Base-by-base conservation (phyloP, 2,797 vertebrate species). In the Rachycentron canadum region DNA sequence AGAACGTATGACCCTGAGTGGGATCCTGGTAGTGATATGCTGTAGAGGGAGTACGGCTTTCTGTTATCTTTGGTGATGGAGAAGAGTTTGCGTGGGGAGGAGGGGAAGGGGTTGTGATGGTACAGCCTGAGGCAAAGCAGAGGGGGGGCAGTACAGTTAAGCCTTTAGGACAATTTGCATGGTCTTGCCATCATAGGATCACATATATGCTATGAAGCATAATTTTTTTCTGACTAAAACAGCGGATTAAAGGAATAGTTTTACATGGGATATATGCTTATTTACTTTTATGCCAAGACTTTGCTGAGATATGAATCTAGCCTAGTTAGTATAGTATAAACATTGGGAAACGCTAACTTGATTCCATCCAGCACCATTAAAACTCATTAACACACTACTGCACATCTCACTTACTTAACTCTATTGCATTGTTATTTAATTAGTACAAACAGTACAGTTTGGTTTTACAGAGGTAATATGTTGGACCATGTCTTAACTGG, bases 111-210 rank as follows among this genome's bases (percentile, higher is more conserved):
- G 67, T 17, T 63, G 38, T 23, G 69, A 30, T 53, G 28, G 26
- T 74, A 58, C 36, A 71, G 65, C 84, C 73, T 21, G 40, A 13
- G 61, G 77, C 5, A 38, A 74, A 67, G 59, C 58, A 57, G 66
- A 73, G 60, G 67, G 38, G 21, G 41, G 55, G 63, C 43, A 71
- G 63, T 41, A 62, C 78, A 80, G 58, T 71, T n/a, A 49, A 49
- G 41, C 73, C 64, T 69, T 41, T 34, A 34, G 73, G 75, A 75
- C 34, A 28, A 32, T 21, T 26, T 34, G 69, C 63, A 32, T 63
- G 16, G 13, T 59, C 53, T 55, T 58, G 9, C 34, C 34, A 57
- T 25, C 4, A 2, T n/a, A 43, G 28, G 1, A 56, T 66, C 28
- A 52, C 1, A 58, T 56, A 9, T 49, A 28, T 30, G 63, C 47